These are phyloP conservation scores for Rhynchomys soricoides DNA, from an alignment of 2,113 vertebrate species.

Conservation along the genomic window DNA sequence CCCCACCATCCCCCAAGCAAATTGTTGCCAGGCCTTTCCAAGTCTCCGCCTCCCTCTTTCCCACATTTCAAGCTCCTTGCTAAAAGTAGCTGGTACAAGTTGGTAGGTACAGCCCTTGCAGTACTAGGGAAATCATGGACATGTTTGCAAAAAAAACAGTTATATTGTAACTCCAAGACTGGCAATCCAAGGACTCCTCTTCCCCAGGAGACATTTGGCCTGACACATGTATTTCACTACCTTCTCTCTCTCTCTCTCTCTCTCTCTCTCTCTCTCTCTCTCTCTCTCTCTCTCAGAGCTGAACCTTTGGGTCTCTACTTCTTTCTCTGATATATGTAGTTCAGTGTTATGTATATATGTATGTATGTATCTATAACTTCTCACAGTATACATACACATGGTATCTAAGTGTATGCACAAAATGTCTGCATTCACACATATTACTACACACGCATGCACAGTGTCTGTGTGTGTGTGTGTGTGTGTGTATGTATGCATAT, in stretches of 20 bases:
- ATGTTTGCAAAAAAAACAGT: neutral
- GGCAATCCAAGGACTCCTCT: neutral
- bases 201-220: neutral
- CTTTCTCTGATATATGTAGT: neutral
- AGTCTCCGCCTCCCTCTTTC: neutral
- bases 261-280: too few relatives aligned
- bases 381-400: neutral
- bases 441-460: neutral
- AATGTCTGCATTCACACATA: neutral
- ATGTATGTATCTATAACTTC: neutral
- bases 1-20: neutral
- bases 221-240: neutral
- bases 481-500: too few relatives aligned
- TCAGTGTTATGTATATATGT: neutral
- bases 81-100: neutral
- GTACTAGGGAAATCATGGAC: neutral
- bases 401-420: neutral
- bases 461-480: too few relatives aligned
- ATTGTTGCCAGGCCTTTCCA: neutral
- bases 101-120: neutral
- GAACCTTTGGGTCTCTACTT: too few relatives aligned
- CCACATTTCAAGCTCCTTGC: neutral
- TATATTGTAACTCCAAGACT: neutral
- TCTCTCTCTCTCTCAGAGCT: neutral
- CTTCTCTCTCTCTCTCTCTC: neutral